Percentiles rank a stretch among this genome's conserved stretches.
Evolutionary conservation across 2,797 vertebrate genomes (phyloP).

Genomic region (Natrix natrix): DNA sequence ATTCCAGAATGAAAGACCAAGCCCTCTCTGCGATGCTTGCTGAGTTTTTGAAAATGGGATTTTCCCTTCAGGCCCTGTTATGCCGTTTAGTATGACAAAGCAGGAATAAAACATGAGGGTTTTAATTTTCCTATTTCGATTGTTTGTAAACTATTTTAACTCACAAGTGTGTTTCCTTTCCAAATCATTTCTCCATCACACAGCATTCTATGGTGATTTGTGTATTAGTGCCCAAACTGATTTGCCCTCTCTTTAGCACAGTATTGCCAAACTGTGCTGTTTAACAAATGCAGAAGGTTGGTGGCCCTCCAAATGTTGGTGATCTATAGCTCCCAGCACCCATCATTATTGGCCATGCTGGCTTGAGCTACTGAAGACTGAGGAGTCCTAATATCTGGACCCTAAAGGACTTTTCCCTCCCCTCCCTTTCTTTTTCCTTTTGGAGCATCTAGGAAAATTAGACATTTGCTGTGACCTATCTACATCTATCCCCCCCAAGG

Average conservation of each 20-base stretch:
- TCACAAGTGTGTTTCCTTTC: not conserved
- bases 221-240: not conserved
- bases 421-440: not conserved
- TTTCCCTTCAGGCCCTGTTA: not conserved
- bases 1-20: slow-evolving; percentile 7
- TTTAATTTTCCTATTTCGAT: not conserved
- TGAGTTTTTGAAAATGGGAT: not conserved
- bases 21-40: not conserved
- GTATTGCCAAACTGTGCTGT: not conserved
- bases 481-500: not conserved
- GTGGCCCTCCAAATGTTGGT: not conserved
- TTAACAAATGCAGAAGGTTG: not conserved
- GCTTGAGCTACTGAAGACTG: not conserved
- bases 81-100: not conserved
- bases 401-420: not conserved
- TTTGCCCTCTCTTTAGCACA: not conserved
- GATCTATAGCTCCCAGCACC: not conserved
- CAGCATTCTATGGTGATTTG: not conserved
- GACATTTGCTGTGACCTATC: too few relatives aligned
- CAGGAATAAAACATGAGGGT: rapidly evolving
- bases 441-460: not conserved
- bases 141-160: not conserved
- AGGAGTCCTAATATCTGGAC: not conserved
- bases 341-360: not conserved
- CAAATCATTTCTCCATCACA: not conserved